Evolutionary conservation across 92 coral and sea anemone species (phyloP).

Genomic region (Desmophyllum pertusum): DNA sequence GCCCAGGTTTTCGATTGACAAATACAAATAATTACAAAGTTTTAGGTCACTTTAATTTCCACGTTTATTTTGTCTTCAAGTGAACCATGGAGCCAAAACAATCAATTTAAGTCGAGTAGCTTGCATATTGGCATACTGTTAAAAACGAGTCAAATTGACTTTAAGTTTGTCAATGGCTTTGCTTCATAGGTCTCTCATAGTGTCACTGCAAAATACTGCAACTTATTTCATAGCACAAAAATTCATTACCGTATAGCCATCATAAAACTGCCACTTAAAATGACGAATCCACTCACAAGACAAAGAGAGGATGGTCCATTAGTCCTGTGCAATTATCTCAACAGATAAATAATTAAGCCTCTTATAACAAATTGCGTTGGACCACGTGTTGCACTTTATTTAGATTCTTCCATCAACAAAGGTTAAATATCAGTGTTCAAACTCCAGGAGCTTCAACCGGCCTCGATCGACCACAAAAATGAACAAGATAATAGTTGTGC

Average conservation of each 20-base stretch:
- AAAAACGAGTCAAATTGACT: background rate
- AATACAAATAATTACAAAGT: no score
- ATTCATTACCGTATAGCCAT: background rate
- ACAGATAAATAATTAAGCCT: constrained; percentile 43
- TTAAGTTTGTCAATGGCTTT: background rate
- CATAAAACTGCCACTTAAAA: background rate
- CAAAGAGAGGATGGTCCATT: constrained; percentile 13
- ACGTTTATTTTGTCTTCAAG: constrained; percentile 2
- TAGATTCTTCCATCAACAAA: background rate
- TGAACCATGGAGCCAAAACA: background rate
- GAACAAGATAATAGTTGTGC: constrained; percentile 33
- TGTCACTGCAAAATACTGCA: constrained; percentile 4
- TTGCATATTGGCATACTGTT: background rate
- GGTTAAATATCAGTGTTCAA: background rate
- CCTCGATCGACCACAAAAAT: constrained; percentile 7
- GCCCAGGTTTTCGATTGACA: background rate
- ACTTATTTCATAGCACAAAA: constrained; percentile 4
- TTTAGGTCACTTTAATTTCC: background rate
- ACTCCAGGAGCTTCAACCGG: background rate
- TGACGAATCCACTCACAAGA: background rate
- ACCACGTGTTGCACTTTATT: constrained; percentile 7
- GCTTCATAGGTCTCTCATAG: no score
- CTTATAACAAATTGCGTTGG: constrained; percentile 16
- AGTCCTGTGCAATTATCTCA: constrained; percentile 49
- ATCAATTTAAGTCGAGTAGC: background rate